phyloP scores from a whole-genome alignment of 2,888 invertebrate species.

The Creontiades dilutus region DNA sequence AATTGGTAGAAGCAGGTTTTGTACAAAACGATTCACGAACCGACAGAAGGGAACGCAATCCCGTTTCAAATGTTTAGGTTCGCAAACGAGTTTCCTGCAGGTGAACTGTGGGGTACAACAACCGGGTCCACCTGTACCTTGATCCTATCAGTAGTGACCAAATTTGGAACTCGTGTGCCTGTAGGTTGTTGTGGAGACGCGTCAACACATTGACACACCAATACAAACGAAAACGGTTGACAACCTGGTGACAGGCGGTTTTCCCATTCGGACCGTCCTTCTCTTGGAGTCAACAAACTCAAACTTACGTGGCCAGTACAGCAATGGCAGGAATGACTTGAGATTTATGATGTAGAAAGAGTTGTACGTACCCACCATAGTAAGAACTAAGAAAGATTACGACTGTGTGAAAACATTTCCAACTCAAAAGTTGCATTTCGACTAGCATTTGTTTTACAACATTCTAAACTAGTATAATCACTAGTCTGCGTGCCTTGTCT shows the following conservation, averaged over 20 bases:
- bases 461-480: too few species aligned
- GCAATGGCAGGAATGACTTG: too few species aligned
- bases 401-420: too few species aligned
- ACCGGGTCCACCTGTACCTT: slow-evolving; percentile 34
- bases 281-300: neutral
- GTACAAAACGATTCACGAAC: neutral
- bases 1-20: too few species aligned
- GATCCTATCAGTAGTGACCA: slow-evolving; percentile 10
- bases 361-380: too few species aligned
- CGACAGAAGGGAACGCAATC: neutral
- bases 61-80: slow-evolving; percentile 16
- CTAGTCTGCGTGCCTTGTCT: too few species aligned
- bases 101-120: neutral
- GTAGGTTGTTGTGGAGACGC: neutral
- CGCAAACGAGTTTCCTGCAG: neutral
- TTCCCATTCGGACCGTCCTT: slow-evolving; percentile 3
- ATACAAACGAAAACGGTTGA: neutral
- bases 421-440: too few species aligned
- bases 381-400: too few species aligned
- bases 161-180: neutral
- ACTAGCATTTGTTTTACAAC: too few species aligned
- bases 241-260: neutral
- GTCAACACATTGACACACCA: neutral
- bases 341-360: too few species aligned
- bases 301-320: neutral